Conservation (phyloP, 2,888 invertebrate species). For the Chloromyia formosa region DNA sequence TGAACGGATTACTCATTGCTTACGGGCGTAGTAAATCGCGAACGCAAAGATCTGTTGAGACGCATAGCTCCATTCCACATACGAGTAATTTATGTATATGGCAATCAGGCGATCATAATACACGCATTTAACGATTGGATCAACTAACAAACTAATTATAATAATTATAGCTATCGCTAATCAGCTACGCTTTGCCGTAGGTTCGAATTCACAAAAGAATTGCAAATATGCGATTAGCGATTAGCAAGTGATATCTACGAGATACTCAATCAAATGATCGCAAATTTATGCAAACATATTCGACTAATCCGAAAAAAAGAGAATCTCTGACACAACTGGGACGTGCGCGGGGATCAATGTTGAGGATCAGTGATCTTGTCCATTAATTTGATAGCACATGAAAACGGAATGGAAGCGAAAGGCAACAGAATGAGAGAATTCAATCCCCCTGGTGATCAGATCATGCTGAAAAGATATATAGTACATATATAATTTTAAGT, state of each 20-base stretch:
- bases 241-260: conserved; percentile 33
- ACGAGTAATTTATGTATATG: too few relatives aligned
- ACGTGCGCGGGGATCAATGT: not conserved
- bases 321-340: too few relatives aligned
- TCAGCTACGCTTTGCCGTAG: conserved; percentile 18
- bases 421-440: not conserved
- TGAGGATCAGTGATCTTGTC: conserved; percentile 24
- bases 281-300: conserved; percentile 37
- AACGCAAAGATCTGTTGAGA: not conserved
- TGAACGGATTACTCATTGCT: not conserved
- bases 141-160: conserved; percentile 22
- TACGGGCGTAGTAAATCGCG: not conserved
- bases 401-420: conserved; percentile 4
- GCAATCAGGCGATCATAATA: conserved; percentile 5
- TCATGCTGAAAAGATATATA: conserved; percentile 35
- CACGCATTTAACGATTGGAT: not conserved
- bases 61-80: not conserved
- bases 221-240: conserved; percentile 27
- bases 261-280: conserved; percentile 33
- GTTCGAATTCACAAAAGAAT: conserved; percentile 11
- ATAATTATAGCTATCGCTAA: conserved; percentile 15
- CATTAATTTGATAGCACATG: conserved; percentile 35
- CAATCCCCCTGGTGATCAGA: conserved; percentile 33
- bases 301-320: conserved; percentile 1
- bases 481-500: conserved; percentile 32